Percentiles rank a stretch among this genome's conserved stretches.
phyloP scores from a whole-genome alignment of 2,113 vertebrate genomes.

The Heliornis fulica region DNA sequence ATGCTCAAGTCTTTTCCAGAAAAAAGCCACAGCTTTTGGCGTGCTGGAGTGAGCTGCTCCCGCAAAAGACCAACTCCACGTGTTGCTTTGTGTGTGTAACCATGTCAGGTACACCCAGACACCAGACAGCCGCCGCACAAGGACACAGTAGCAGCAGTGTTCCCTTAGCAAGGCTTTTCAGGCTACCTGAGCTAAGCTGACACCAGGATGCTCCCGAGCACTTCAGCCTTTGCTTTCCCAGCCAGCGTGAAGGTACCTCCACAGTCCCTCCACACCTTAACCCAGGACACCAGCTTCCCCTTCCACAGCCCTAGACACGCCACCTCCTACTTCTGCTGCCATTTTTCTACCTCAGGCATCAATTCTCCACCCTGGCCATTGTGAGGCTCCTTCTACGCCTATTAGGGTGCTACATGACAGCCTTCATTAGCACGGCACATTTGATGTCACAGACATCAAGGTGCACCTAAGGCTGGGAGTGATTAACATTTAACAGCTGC shows the following conservation, averaged over 20 bases:
- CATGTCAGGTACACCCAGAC: rapidly evolving
- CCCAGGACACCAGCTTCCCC: neutral
- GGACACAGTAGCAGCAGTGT: neutral
- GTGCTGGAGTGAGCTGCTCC: neutral
- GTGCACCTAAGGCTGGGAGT: neutral
- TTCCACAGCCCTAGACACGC: neutral
- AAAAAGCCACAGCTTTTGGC: neutral
- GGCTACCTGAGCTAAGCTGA: neutral
- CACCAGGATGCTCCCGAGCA: rapidly evolving
- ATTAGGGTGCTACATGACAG: neutral
- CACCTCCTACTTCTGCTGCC: neutral
- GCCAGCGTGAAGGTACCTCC: neutral
- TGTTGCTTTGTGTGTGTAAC: neutral
- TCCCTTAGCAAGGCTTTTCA: neutral
- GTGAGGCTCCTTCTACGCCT: neutral
- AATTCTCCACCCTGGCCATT: neutral
- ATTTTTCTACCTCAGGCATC: neutral
- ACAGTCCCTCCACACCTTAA: neutral
- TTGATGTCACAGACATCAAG: neutral
- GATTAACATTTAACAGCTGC: constrained; percentile 39
- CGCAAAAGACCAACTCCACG: neutral
- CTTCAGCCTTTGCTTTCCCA: neutral
- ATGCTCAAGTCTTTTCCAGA: neutral
- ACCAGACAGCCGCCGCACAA: neutral
- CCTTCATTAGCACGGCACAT: neutral